Percentiles rank a stretch among this genome's conserved stretches.
Evolutionary conservation across 2,888 invertebrate genomes (phyloP).

Genomic region (Dynastes grantii): DNA sequence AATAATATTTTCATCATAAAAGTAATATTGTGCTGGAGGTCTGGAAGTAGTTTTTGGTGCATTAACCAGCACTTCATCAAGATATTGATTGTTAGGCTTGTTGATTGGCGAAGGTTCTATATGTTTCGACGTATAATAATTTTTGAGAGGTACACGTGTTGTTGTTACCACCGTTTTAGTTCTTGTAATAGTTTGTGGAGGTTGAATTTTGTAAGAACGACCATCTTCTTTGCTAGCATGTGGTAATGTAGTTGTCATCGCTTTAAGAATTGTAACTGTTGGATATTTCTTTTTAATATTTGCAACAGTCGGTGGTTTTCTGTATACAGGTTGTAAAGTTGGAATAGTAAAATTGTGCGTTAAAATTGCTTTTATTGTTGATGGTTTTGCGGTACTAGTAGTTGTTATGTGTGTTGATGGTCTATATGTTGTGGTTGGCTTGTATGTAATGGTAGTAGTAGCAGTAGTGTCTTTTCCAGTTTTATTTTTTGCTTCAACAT

Average conservation of each 20-base stretch:
- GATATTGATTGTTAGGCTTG: conserved; percentile 63
- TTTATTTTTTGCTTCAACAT: conserved; percentile 35
- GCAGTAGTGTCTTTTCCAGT: conserved; percentile 65
- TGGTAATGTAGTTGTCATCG: conserved; percentile 67
- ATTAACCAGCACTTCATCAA: conserved; percentile 53
- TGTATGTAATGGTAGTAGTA: conserved; percentile 60
- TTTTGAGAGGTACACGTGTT: conserved; percentile 77
- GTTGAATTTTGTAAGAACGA: conserved; percentile 72
- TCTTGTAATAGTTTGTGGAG: conserved; percentile 61
- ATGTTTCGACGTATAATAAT: conserved; percentile 75
- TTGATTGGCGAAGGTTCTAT: conserved; percentile 34
- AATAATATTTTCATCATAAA: conserved; percentile 75
- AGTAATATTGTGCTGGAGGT: conserved; percentile 77
- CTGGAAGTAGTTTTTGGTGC: conserved; percentile 33
- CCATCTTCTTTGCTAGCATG: conserved; percentile 72
- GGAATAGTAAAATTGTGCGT: conserved; percentile 66
- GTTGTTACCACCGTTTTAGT: conserved; percentile 71
- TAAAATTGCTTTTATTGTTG: conserved; percentile 43
- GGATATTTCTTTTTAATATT: conserved; percentile 58
- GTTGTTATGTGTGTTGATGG: conserved; percentile 67
- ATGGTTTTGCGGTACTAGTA: conserved; percentile 58
- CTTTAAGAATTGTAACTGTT: conserved; percentile 66
- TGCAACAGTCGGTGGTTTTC: conserved; percentile 44
- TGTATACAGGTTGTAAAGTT: conserved; percentile 59
- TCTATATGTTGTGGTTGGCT: conserved; percentile 63